These are phyloP conservation scores for Apodemia duryi DNA, from an alignment of 2,888 invertebrate genomes.

Conservation along the genomic window DNA sequence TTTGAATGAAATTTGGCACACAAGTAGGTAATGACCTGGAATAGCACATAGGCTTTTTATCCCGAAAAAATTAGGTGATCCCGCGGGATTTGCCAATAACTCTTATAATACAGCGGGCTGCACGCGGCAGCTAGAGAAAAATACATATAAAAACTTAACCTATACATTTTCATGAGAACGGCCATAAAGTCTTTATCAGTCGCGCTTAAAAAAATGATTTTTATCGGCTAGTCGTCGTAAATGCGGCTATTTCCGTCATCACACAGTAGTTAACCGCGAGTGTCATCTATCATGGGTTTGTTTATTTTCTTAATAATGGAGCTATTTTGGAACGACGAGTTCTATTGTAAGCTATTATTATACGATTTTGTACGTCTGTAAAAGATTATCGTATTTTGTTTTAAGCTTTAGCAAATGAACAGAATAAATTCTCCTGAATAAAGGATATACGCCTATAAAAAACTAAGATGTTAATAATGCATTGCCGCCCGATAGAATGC, in stretches of 20 bases:
- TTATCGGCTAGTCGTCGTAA: neutral
- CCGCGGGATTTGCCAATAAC: no score
- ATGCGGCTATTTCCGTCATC: neutral
- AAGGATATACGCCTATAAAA: no score
- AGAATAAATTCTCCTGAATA: no score
- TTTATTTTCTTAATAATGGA: slow-evolving; percentile 11
- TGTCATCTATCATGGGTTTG: slow-evolving; percentile 7
- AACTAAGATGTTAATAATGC: no score
- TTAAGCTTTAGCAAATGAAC: no score
- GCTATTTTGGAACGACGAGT: neutral
- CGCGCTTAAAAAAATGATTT: neutral
- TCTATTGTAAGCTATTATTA: neutral
- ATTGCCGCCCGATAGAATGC: no score
- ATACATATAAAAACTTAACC: neutral
- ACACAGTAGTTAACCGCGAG: slow-evolving; percentile 2
- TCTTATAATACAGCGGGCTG: no score
- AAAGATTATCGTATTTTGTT: neutral
- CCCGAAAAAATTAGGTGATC: no score
- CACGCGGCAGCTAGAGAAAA: no score
- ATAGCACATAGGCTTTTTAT: no score
- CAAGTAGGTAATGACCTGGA: no score
- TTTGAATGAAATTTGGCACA: no score
- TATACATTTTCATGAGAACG: neutral
- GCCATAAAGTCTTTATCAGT: neutral
- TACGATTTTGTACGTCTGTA: neutral